Evolutionary conservation across 1,140 invertebrate species (phyloP).

Genomic region (Coboldia fuscipes): DNA sequence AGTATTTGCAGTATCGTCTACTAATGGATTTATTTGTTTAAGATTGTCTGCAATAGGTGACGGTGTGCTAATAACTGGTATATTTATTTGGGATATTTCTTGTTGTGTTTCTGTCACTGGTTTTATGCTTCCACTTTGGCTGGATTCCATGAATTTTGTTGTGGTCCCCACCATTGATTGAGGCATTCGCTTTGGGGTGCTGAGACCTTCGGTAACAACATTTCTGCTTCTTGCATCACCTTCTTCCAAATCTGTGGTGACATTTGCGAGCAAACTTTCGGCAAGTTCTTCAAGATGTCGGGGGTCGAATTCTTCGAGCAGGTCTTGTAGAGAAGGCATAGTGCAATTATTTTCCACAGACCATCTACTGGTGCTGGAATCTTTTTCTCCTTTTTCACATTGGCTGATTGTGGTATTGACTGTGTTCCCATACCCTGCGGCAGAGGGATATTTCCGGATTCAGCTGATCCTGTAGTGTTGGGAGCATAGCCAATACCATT

Average conservation of each 20-base stretch:
- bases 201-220: conserved; percentile 19
- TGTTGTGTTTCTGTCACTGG: conserved; percentile 13
- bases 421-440: conserved; percentile 51
- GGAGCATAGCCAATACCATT: conserved; percentile 30
- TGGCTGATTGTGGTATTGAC: conserved; percentile 26
- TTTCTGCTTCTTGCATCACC: conserved; percentile 27
- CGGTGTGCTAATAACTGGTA: conserved; percentile 3
- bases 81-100: conserved; percentile 4
- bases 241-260: conserved; percentile 48
- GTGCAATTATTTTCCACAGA: conserved; percentile 41
- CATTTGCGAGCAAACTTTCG: conserved; percentile 55
- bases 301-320: conserved; percentile 42
- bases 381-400: not conserved
- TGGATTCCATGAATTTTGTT: conserved; percentile 60
- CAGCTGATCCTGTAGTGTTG: conserved; percentile 45
- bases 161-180: conserved; percentile 52
- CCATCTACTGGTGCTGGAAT: conserved; percentile 12
- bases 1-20: conserved; percentile 22
- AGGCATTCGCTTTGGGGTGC: conserved; percentile 17
- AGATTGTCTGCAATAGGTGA: conserved; percentile 1
- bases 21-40: conserved; percentile 9
- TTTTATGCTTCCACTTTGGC: conserved; percentile 22
- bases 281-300: conserved; percentile 53
- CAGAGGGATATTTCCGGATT: conserved; percentile 48
- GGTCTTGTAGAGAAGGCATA: conserved; percentile 60